Base-by-base conservation (phyloP, 2,797 vertebrate species). In the Erpetoichthys calabaricus region DNA sequence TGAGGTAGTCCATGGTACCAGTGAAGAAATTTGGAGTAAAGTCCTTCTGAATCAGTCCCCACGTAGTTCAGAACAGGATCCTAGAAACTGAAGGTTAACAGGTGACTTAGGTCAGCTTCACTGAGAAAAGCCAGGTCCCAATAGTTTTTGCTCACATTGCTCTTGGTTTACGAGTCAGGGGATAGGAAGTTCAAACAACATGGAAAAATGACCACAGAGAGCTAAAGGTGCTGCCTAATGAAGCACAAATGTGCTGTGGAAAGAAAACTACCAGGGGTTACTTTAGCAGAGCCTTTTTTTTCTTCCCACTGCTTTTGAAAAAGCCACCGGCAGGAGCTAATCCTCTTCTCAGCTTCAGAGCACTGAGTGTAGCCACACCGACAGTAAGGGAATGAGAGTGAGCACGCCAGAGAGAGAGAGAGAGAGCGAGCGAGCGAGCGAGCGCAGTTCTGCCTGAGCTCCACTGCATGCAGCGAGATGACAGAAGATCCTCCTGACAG, bases 1-100 rank as follows among this genome's bases (percentile, higher is more conserved):
- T 72, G 69, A 86, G 67, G 78, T 82, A 88, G 78, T 87, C 89
- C 94, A 97, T 97, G 84, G 67, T 89, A 81, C 76, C 75, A 67
- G 45, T 55, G 77, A 72, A 76, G 81, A 73, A 58, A 66, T 56
- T 70, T 64, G 68, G 71, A 65, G 74, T 73, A 69, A 53, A 59
- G 53, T 65, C 57, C 63, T 70, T 60, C 63, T 61, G 66, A 56
- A 71, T 64, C 25, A 68, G 62, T 55, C 56, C 53, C 66, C 72
- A 77, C 68, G 41, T 72, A 66, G 63, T 57, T 60, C 59, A 47
- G 62, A 61, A 54, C 53, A 8, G 71, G 71, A 68, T 72, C 75
- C 79, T 74, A 67, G 60, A 72, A 82, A 76, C 72, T 77, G 75
- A 74, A 76, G 84, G 76, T 79, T 53, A 81, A 85, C 84, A 85